Conservation (phyloP, 2,113 vertebrate genomes). For the Chlamydotis undulata region DNA sequence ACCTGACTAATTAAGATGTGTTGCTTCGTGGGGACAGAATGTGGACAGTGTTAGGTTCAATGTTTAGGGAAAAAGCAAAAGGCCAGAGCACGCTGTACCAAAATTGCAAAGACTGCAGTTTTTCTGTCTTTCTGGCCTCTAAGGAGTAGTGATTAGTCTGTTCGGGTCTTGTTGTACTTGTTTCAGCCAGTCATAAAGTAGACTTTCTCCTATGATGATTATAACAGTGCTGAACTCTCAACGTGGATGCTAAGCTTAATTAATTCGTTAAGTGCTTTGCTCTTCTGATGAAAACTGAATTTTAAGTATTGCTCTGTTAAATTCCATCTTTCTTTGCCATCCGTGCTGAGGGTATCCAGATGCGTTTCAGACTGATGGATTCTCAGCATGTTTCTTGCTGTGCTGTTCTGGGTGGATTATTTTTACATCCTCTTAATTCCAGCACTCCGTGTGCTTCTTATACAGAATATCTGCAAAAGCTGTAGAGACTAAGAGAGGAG, state of each 20-base stretch:
- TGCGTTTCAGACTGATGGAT: not conserved
- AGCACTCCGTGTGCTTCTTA: not conserved
- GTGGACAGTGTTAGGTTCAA: not conserved
- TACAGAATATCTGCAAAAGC: not conserved
- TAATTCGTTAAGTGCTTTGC: slow-evolving; percentile 40
- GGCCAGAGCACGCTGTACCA: not conserved
- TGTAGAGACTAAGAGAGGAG: not conserved
- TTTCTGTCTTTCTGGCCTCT: not conserved
- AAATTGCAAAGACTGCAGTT: not conserved
- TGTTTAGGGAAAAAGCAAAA: not conserved
- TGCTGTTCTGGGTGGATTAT: slow-evolving; percentile 2
- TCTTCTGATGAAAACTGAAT: slow-evolving; percentile 13
- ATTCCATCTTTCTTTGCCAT: not conserved
- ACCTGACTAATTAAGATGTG: not conserved
- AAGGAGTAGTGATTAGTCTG: not conserved
- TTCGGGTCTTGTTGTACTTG: not conserved
- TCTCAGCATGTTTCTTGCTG: not conserved
- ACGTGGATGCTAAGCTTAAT: slow-evolving; percentile 19
- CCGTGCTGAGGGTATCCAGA: not conserved
- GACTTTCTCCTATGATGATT: not conserved
- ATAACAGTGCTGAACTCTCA: not conserved
- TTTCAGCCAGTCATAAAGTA: not conserved
- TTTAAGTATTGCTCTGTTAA: slow-evolving; percentile 34
- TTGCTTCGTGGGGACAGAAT: not conserved
- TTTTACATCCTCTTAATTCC: slow-evolving; percentile 32